These are phyloP conservation scores for Lytechinus variegatus DNA, from an alignment of 35 echinoderm and acorn worm genomes.

Conservation along the genomic window DNA sequence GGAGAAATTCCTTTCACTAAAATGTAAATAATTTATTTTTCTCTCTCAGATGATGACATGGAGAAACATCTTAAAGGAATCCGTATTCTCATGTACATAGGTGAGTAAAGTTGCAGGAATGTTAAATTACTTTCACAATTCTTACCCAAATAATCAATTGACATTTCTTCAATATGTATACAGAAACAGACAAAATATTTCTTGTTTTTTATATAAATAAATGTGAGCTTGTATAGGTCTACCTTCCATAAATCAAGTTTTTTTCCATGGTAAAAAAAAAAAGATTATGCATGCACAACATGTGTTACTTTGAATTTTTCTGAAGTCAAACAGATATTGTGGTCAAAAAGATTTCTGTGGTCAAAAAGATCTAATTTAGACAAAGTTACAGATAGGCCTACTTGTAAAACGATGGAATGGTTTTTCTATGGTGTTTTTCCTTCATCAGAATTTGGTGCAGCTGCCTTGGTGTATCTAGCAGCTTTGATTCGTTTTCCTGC, in stretches of 20 bases:
- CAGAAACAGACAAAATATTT: background rate
- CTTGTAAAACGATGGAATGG: too few relatives aligned
- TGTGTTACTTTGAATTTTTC: too few relatives aligned
- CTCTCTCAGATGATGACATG: background rate
- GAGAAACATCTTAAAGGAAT: slow-evolving; percentile 41
- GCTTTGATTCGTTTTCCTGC: slow-evolving; percentile 69
- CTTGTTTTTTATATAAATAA: background rate
- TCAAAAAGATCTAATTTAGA: too few relatives aligned
- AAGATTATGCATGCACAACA: too few relatives aligned
- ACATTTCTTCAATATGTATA: background rate
- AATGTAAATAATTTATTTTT: background rate
- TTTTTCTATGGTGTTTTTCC: background rate
- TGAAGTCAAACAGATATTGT: too few relatives aligned
- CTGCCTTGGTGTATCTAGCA: slow-evolving; percentile 63
- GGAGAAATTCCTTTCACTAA: too few relatives aligned
- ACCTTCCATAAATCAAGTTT: too few relatives aligned
- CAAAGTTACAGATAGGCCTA: too few relatives aligned
- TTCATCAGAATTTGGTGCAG: slow-evolving; percentile 70
- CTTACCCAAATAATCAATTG: background rate
- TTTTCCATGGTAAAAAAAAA: too few relatives aligned
- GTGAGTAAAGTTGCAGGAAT: slow-evolving; percentile 10
- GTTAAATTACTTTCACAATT: background rate
- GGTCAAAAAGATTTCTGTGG: too few relatives aligned
- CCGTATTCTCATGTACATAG: slow-evolving; percentile 51
- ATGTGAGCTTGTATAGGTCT: too few relatives aligned